Percentiles rank a stretch among this genome's conserved stretches.
These are phyloP conservation scores for Rotaria socialis DNA, from an alignment of 2,888 invertebrate genomes.

Conservation along the genomic window DNA sequence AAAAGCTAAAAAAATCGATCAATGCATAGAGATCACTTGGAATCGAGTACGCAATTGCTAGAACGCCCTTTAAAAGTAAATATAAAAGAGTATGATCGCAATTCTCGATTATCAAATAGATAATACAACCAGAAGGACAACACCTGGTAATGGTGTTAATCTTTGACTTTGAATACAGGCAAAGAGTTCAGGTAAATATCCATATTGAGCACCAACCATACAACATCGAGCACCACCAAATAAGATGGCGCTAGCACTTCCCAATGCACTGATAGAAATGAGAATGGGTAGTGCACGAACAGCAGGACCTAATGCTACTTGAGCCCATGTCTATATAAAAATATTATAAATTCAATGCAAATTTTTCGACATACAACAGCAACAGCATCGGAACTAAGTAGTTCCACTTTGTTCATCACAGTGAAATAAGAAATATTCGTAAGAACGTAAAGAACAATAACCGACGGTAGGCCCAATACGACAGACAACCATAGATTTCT, in stretches of 20 bases:
- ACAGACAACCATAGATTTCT: conserved; percentile 87
- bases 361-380: conserved; percentile 64
- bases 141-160: conserved; percentile 12
- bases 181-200: background rate
- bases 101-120: background rate
- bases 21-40: background rate
- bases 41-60: background rate
- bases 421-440: conserved; percentile 87
- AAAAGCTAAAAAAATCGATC: conserved; percentile 8
- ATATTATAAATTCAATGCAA: background rate
- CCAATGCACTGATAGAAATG: background rate
- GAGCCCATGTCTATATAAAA: background rate
- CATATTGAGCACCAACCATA: background rate
- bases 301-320: background rate
- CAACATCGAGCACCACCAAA: background rate
- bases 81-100: background rate
- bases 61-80: background rate
- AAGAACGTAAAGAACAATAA: conserved; percentile 79
- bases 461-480: conserved; percentile 84
- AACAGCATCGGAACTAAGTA: conserved; percentile 76
- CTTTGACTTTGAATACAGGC: background rate
- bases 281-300: background rate
- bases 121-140: background rate
- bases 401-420: conserved; percentile 74
- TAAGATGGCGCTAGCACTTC: background rate